phyloP scores from a whole-genome alignment of 2,888 invertebrate genomes.

The Julus scandinavius region DNA sequence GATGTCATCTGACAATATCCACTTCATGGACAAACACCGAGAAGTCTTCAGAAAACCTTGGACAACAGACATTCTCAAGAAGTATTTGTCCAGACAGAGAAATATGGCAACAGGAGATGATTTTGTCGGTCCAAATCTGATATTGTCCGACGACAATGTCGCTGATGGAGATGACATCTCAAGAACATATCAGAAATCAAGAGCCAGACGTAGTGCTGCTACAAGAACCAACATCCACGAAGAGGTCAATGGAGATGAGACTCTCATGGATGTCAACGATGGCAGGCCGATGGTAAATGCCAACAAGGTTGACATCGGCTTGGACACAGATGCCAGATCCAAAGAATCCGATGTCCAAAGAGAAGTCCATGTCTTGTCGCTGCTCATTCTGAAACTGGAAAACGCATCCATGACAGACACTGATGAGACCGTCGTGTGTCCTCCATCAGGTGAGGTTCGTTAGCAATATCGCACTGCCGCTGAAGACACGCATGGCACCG shows the following conservation, averaged over 20 bases:
- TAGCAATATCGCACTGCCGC: background rate
- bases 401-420: background rate
- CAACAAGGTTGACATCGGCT: background rate
- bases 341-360: background rate
- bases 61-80: background rate
- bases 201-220: background rate
- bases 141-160: background rate
- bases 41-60: background rate
- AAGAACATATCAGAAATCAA: background rate
- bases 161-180: background rate
- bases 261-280: background rate
- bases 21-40: background rate
- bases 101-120: background rate
- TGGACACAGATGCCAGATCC: background rate
- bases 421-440: background rate
- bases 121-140: background rate
- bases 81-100: background rate
- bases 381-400: background rate
- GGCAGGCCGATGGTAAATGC: background rate
- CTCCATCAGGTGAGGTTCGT: background rate
- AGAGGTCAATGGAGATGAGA: background rate
- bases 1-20: background rate
- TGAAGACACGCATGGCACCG: background rate
- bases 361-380: background rate
- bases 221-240: background rate